Base-by-base conservation (phyloP, 2,113 vertebrate species). In the Channa maculata region DNA sequence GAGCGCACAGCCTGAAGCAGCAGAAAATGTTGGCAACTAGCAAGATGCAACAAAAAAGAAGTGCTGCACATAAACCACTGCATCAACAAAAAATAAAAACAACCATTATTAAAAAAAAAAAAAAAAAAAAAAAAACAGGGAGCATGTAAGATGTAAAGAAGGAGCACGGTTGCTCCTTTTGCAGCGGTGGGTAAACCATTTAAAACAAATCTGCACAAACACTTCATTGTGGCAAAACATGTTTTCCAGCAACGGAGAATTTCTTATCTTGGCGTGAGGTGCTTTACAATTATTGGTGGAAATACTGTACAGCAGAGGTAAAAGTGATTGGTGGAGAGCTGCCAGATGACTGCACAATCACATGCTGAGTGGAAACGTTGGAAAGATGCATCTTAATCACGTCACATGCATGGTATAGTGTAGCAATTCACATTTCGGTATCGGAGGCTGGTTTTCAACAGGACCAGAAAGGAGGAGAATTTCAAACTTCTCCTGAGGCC, bases 301-400 rank as follows among this genome's bases (percentile, higher is more conserved):
- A 10, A 3, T 11, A 11, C 50, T 2, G 68, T 43, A 46, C 57
- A 71, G 70, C 6, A 62, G 84, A 70, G 69, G 66, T 61, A 52
- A 77, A 67, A 49, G 41, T 45, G 82, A 75, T 13, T 15, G 7
- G 45, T 71, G 59, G 66, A 70, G 54, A 90, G 91, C 88, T 90
- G 91, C 89, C 90, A 79, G 76, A 79, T 53, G 70, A 90, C 67
- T 46, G 77, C 67, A 83, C 84, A 88, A 88, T 90, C 71, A 71
- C 58, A 78, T 37, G 78, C 80, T 73, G 71, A 71, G 72, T 48
- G 33, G 65, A 77, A 71, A 73, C 13, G 33, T 66, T 52, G 60
- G 62, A 71, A 80, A 66, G 14, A 68, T 3, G 44, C 15, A 62
- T 24, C 36, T 54, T 67, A 52, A 72, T 79, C 59, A 67, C 49